phyloP scores from a whole-genome alignment of 2,888 invertebrate genomes.

The Drosophila rellima region DNA sequence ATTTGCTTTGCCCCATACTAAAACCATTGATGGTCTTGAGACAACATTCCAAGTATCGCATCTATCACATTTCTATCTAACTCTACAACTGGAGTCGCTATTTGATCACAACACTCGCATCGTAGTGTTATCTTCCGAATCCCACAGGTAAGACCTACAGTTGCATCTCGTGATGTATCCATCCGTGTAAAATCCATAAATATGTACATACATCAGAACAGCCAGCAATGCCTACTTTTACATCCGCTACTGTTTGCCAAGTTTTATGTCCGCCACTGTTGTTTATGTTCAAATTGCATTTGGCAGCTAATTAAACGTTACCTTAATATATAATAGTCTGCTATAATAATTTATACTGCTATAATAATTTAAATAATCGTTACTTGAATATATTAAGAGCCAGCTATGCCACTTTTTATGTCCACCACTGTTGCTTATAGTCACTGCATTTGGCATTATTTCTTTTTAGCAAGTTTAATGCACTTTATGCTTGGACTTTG shows the following conservation, averaged over 20 bases:
- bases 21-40: conserved; percentile 92
- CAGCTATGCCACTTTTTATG: background rate
- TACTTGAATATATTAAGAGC: background rate
- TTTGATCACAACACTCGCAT: conserved; percentile 91
- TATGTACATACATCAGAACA: no score
- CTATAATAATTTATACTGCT: background rate
- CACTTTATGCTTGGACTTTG: conserved; percentile 76
- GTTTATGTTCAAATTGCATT: background rate
- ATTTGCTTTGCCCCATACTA: conserved; percentile 90
- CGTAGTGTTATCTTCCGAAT: conserved; percentile 95
- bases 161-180: no score
- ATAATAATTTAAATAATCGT: background rate
- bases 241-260: no score
- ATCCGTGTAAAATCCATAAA: no score
- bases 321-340: no score
- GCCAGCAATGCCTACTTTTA: no score
- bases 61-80: conserved; percentile 92
- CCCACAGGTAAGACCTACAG: conserved; percentile 87
- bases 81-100: conserved; percentile 90
- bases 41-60: conserved; percentile 95
- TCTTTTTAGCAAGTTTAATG: conserved; percentile 65
- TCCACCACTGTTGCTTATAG: conserved; percentile 34
- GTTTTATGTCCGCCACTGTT: background rate
- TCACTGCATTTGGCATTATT: conserved; percentile 41
- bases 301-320: background rate